Percentiles rank a stretch among this genome's conserved stretches.
Conservation (phyloP, 1,140 invertebrate genomes). For the Aethina tumida region DNA sequence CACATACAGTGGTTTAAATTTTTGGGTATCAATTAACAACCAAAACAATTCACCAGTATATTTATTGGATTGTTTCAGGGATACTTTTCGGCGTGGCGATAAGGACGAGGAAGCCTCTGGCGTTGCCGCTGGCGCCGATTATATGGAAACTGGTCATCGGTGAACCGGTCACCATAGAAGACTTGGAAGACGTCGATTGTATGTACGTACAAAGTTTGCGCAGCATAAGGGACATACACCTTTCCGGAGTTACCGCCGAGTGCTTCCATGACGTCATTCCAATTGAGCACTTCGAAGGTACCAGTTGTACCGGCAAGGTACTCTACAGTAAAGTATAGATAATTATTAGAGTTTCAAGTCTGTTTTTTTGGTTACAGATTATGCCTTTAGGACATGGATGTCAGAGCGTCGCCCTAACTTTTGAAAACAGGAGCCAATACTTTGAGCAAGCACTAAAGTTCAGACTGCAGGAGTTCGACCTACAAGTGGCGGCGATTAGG, state of each 20-base stretch:
- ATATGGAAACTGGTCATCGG: constrained; percentile 58
- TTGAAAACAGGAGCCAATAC: constrained; percentile 51
- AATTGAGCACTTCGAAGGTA: constrained; percentile 52
- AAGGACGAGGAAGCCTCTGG: constrained; percentile 49
- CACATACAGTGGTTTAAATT: constrained; percentile 50
- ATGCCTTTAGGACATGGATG: constrained; percentile 54
- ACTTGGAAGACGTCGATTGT: constrained; percentile 55
- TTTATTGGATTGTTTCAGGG: constrained; percentile 28
- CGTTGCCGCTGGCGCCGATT: constrained; percentile 51
- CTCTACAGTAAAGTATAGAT: too few species aligned
- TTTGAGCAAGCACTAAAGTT: constrained; percentile 50
- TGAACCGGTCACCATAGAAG: constrained; percentile 47
- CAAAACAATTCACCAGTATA: neutral
- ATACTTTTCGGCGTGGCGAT: constrained; percentile 51
- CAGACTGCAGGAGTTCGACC: constrained; percentile 54
- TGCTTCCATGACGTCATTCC: constrained; percentile 59
- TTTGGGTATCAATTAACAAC: constrained; percentile 34
- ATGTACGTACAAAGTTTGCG: constrained; percentile 51
- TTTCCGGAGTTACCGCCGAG: constrained; percentile 46
- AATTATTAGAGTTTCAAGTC: neutral
- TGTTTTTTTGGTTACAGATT: constrained; percentile 23
- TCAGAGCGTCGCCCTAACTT: constrained; percentile 48
- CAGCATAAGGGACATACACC: constrained; percentile 49
- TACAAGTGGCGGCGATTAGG: constrained; percentile 49
- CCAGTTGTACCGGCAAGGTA: constrained; percentile 47